A percentile compares a stretch with the other conserved stretches of the same genome.
Conservation (phyloP, 2,113 vertebrate genomes). For the Centropus bengalensis region DNA sequence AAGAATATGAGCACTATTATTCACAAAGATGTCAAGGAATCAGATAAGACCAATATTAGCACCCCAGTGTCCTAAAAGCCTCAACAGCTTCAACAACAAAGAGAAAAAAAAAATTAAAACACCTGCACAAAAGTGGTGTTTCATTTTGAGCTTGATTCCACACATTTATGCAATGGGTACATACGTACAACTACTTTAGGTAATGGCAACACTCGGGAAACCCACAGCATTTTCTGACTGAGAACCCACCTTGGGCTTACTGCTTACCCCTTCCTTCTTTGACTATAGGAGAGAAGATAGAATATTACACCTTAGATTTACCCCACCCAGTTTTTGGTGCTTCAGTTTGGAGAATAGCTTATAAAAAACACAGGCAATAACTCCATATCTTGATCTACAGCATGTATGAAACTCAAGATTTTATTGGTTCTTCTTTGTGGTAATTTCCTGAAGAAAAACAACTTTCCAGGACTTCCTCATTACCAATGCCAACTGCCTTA, state of each 20-base stretch:
- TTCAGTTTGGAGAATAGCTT: not conserved
- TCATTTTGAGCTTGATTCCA: not conserved
- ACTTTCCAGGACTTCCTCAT: not conserved
- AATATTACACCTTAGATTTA: not conserved
- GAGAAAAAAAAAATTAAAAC: not conserved
- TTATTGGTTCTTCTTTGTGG: not conserved
- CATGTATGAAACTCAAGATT: not conserved
- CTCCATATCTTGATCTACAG: not conserved
- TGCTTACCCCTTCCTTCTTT: not conserved
- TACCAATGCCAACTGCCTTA: rapidly evolving
- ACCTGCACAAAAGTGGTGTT: not conserved
- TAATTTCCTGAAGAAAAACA: not conserved
- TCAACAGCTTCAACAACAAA: not conserved
- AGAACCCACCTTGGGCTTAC: not conserved
- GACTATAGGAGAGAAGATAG: not conserved
- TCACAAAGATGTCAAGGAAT: not conserved
- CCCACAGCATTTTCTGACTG: not conserved
- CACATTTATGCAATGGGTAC: not conserved
- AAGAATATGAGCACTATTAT: not conserved
- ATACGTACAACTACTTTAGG: not conserved
- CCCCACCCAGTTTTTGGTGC: not conserved
- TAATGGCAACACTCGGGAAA: not conserved
- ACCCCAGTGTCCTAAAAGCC: not conserved
- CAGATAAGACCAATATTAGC: not conserved
- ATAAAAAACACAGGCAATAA: not conserved